Evolutionary conservation across 2,113 vertebrate species (phyloP).

Genomic region (Saguinus imperator): DNA sequence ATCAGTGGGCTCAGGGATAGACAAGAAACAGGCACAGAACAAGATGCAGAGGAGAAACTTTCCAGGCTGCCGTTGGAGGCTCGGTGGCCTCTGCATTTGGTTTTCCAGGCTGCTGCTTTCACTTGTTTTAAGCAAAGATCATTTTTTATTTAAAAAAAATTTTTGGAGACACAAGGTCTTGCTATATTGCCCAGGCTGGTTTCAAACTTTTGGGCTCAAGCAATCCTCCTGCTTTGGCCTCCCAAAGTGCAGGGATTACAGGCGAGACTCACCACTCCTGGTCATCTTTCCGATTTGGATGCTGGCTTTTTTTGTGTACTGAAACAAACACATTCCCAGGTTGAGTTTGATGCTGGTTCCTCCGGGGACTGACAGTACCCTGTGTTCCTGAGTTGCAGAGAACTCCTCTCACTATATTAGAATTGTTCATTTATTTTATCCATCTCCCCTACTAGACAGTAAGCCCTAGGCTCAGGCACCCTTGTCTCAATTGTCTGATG

Average conservation of each 20-base stretch:
- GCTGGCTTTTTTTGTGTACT: slow-evolving; percentile 15
- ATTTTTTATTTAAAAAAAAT: neutral
- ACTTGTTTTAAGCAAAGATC: slow-evolving; percentile 18
- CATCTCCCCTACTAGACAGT: neutral
- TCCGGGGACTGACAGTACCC: neutral
- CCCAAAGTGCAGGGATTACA: too few relatives aligned
- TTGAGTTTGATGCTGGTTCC: neutral
- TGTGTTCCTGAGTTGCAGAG: neutral
- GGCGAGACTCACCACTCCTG: too few relatives aligned
- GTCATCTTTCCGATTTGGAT: neutral
- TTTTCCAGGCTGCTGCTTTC: neutral
- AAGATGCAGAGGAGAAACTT: neutral
- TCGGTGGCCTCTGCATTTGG: neutral
- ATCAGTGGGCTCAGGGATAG: neutral
- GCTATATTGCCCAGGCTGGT: too few relatives aligned
- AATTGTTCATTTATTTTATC: neutral
- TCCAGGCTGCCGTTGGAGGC: neutral
- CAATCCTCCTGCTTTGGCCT: too few relatives aligned
- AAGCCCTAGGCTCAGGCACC: neutral
- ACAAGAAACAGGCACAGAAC: neutral
- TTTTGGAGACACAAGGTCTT: too few relatives aligned
- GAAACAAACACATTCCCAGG: neutral
- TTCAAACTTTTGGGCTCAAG: too few relatives aligned
- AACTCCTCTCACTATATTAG: neutral
- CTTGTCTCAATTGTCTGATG: neutral